Conservation (phyloP, 2,113 vertebrate genomes). For the Andinoacara biseriatus region DNA sequence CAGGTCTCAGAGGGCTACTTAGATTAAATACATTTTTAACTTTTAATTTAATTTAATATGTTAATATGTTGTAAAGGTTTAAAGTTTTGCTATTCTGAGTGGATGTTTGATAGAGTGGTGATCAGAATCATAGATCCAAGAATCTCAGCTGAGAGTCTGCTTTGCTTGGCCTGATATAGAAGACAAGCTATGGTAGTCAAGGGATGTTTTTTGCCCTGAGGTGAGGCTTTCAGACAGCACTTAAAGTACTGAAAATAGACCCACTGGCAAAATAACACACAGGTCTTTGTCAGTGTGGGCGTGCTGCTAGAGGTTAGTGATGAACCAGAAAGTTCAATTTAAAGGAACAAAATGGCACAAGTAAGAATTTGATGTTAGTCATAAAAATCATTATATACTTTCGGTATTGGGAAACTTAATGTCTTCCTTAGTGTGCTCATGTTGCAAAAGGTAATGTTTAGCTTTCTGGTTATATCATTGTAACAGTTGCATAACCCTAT, state of each 20-base stretch:
- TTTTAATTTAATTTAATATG: background rate
- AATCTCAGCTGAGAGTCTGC: background rate
- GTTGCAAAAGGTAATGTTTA: too few species aligned
- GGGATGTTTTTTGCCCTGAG: conserved; percentile 2
- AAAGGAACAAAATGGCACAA: background rate
- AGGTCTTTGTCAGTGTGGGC: background rate
- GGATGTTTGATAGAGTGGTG: background rate
- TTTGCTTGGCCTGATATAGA: background rate
- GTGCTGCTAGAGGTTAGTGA: background rate
- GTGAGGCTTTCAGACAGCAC: conserved; percentile 33
- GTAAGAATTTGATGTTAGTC: background rate
- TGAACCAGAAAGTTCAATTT: background rate
- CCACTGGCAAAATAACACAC: conserved; percentile 25
- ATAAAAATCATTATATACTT: background rate
- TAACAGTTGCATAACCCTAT: too few species aligned
- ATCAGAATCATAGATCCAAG: background rate
- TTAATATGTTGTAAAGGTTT: background rate
- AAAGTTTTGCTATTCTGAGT: background rate
- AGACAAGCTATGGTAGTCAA: background rate
- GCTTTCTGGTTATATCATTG: too few species aligned
- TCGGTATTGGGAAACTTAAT: background rate
- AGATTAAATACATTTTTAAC: background rate
- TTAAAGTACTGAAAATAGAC: conserved; percentile 11
- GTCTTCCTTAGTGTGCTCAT: background rate
- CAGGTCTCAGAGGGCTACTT: background rate